phyloP scores from a whole-genome alignment of 2,113 vertebrate genomes.

The Brevimyrus niger region DNA sequence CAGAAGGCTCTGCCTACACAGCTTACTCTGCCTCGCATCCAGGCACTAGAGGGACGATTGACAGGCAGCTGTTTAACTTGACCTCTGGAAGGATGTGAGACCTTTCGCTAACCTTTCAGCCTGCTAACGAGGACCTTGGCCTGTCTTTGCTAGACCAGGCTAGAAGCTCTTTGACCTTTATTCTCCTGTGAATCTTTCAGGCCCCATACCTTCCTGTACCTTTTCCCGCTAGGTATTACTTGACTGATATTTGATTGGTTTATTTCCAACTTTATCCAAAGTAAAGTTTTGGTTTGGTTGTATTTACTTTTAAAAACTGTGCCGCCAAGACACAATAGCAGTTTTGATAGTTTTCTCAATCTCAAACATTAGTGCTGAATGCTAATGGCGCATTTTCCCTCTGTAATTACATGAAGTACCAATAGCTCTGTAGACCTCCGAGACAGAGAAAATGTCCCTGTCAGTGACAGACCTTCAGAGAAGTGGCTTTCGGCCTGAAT shows the following conservation, averaged over 20 bases:
- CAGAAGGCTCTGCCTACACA: neutral
- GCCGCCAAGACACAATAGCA: neutral
- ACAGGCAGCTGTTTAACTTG: neutral
- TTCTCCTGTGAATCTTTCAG: neutral
- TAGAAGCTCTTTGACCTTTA: constrained; percentile 16
- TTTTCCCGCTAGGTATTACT: neutral
- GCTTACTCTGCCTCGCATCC: neutral
- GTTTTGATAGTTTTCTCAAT: neutral
- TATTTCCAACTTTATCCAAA: neutral
- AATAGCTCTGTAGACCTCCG: neutral
- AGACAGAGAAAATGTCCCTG: neutral
- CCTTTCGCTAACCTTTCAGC: constrained; percentile 13
- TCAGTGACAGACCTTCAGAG: neutral
- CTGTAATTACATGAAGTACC: neutral
- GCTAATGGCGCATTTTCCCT: neutral
- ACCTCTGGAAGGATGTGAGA: neutral
- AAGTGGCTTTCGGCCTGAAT: neutral
- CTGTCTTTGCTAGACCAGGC: neutral
- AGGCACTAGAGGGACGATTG: neutral
- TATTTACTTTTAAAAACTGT: neutral
- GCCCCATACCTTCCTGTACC: neutral
- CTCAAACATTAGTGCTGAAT: neutral
- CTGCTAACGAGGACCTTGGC: constrained; percentile 6
- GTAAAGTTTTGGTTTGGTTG: neutral
- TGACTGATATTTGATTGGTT: neutral